Conservation (phyloP, 2,797 vertebrate species). For the Parambassis ranga region DNA sequence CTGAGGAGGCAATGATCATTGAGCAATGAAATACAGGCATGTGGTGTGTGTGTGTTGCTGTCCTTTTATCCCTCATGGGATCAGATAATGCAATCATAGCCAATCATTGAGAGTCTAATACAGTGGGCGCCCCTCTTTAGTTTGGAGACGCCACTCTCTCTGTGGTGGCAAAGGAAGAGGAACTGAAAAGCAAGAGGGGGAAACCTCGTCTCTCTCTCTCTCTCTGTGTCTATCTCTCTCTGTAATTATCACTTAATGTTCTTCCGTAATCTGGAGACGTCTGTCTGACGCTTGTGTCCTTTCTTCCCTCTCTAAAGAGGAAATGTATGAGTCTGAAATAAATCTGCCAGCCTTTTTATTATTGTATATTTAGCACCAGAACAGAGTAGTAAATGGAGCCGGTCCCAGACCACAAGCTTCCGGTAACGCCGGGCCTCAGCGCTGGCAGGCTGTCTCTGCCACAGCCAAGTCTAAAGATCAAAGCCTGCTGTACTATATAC, state of each 20-base stretch:
- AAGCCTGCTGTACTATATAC: slow-evolving; percentile 59
- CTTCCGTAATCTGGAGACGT: slow-evolving; percentile 61
- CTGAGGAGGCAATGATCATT: slow-evolving; percentile 43
- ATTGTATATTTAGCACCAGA: slow-evolving; percentile 76
- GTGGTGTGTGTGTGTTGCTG: slow-evolving; percentile 50
- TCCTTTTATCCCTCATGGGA: slow-evolving; percentile 62
- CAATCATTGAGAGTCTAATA: slow-evolving; percentile 74
- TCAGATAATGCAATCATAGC: slow-evolving; percentile 74
- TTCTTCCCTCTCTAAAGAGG: slow-evolving; percentile 50
- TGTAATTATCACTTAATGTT: slow-evolving; percentile 80
- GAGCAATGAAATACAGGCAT: slow-evolving; percentile 55
- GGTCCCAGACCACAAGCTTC: slow-evolving; percentile 72
- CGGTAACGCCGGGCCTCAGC: slow-evolving; percentile 49
- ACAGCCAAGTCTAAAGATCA: slow-evolving; percentile 60
- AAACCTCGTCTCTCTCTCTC: slow-evolving; percentile 59
- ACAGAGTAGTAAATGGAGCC: slow-evolving; percentile 64
- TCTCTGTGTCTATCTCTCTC: slow-evolving; percentile 60
- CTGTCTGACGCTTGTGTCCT: slow-evolving; percentile 56
- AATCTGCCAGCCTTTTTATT: slow-evolving; percentile 77
- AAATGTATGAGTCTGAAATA: slow-evolving; percentile 75
- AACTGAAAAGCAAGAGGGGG: slow-evolving; percentile 56
- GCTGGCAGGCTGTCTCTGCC: slow-evolving; percentile 54
- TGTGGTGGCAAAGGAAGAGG: slow-evolving; percentile 67
- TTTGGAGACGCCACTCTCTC: slow-evolving; percentile 72
- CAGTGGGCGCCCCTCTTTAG: slow-evolving; percentile 72